A percentile compares a stretch with the other conserved stretches of the same genome.
phyloP scores from a whole-genome alignment of 1,140 invertebrate genomes.

The Anastrepha obliqua region DNA sequence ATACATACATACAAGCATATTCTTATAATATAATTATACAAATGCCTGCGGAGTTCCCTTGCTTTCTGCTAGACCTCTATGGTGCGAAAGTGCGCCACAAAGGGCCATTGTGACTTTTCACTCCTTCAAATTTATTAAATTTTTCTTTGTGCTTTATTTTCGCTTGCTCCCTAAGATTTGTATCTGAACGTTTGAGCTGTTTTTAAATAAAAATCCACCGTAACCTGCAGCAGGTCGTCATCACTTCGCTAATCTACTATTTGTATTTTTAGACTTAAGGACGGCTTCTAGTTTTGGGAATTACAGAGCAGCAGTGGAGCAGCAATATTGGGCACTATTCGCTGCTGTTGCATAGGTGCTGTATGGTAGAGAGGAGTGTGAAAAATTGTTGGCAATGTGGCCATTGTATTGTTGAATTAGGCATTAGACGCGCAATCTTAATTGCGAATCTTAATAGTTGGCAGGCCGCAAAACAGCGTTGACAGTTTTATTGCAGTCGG shows the following conservation, averaged over 20 bases:
- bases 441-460: conserved; percentile 41
- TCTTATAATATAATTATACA: no score
- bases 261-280: conserved; percentile 32
- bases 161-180: not conserved
- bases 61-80: not conserved
- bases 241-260: not conserved
- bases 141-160: not conserved
- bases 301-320: not conserved
- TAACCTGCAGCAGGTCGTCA: not conserved
- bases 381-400: conserved; percentile 15
- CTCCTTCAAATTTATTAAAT: not conserved
- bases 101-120: conserved; percentile 17
- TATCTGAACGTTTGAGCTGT: not conserved
- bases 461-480: conserved; percentile 24
- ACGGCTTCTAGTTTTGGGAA: not conserved
- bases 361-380: not conserved
- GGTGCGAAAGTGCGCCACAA: not conserved
- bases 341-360: not conserved
- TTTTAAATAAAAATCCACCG: conserved; percentile 6
- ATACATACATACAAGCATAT: not conserved
- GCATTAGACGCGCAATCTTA: conserved; percentile 51
- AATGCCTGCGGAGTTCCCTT: not conserved
- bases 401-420: conserved; percentile 30
- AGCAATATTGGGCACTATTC: no score
- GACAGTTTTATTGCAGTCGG: conserved; percentile 36